phyloP scores from a whole-genome alignment of 2,888 invertebrate species.

The Erebia epiphron region DNA sequence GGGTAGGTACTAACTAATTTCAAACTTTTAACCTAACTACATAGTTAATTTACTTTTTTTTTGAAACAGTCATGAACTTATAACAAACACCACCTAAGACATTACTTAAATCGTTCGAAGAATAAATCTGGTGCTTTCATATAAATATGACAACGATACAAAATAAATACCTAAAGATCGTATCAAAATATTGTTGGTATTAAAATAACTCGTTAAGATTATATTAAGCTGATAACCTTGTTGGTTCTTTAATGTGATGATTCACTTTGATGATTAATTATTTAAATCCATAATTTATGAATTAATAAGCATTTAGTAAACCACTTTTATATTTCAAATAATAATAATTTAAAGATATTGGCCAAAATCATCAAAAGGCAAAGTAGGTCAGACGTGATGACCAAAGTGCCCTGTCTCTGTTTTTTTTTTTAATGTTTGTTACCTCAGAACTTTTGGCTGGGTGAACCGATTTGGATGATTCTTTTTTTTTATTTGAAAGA shows the following conservation, averaged over 20 bases:
- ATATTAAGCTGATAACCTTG: conserved; percentile 34
- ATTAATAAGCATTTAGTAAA: background rate
- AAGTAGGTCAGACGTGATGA: too few species aligned
- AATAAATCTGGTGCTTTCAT: conserved; percentile 1
- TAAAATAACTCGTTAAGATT: conserved; percentile 37
- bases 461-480: too few species aligned
- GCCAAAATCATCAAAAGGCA: too few species aligned
- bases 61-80: too few species aligned
- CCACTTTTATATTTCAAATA: background rate
- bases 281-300: background rate
- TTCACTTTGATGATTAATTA: conserved; percentile 9
- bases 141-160: conserved; percentile 15
- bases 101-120: background rate
- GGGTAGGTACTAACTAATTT: too few species aligned
- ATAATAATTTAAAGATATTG: background rate
- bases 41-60: too few species aligned
- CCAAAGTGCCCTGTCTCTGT: too few species aligned
- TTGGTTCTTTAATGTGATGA: background rate
- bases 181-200: conserved; percentile 22
- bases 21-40: too few species aligned
- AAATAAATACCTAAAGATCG: conserved; percentile 26
- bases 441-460: too few species aligned
- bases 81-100: background rate
- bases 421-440: too few species aligned
- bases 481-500: too few species aligned